A percentile compares a stretch with the other conserved stretches of the same genome.
Conservation (phyloP, 2,113 vertebrate species). For the Catagonus wagneri region DNA sequence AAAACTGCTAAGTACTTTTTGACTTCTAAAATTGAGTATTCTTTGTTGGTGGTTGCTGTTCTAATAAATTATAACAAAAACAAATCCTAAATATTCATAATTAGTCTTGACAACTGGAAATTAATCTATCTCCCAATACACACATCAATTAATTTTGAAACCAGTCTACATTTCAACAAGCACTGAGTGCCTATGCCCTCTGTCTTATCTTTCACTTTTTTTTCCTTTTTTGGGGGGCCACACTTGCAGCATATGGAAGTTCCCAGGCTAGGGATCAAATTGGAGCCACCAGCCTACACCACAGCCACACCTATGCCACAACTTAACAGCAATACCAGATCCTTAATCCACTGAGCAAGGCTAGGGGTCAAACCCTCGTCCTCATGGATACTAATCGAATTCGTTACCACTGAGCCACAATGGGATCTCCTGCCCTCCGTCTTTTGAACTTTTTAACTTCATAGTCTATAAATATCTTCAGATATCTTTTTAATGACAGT, state of each 20-base stretch:
- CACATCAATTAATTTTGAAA: slow-evolving; percentile 17
- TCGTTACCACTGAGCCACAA: too few relatives aligned
- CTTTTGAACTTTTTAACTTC: neutral
- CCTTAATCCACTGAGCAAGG: too few relatives aligned
- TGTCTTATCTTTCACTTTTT: neutral
- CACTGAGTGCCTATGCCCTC: neutral
- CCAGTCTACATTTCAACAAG: neutral
- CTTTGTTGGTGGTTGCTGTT: neutral
- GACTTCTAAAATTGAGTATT: slow-evolving; percentile 8
- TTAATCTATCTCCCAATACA: slow-evolving; percentile 18
- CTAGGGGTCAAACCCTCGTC: too few relatives aligned
- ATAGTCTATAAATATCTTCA: neutral
- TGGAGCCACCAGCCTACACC: too few relatives aligned
- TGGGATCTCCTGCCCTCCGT: neutral
- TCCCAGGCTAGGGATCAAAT: too few relatives aligned
- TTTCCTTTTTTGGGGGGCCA: too few relatives aligned
- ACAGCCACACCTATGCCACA: too few relatives aligned
- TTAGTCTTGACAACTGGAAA: neutral
- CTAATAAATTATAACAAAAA: slow-evolving; percentile 17
- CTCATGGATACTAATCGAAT: too few relatives aligned
- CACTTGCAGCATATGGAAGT: too few relatives aligned
- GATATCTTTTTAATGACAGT: neutral
- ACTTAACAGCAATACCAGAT: too few relatives aligned
- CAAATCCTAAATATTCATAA: neutral
- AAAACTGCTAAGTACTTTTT: neutral